These are phyloP conservation scores for Lottia scabra DNA, from an alignment of 2,888 invertebrate genomes.

Conservation along the genomic window DNA sequence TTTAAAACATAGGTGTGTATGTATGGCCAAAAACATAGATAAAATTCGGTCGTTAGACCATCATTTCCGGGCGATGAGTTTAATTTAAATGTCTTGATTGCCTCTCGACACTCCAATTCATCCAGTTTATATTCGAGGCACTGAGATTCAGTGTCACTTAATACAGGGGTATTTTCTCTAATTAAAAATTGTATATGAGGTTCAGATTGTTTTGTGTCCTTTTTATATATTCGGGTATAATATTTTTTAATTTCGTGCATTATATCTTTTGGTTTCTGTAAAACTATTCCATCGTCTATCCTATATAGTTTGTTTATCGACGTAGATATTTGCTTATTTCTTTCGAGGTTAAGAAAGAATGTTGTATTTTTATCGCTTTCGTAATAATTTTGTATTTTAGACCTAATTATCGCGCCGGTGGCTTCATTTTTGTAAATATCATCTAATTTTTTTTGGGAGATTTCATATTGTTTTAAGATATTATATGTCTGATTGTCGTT, in stretches of 20 bases:
- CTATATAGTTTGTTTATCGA: too few relatives aligned
- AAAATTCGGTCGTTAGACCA: background rate
- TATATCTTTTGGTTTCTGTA: background rate
- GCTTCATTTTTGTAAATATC: constrained; percentile 4
- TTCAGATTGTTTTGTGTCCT: background rate
- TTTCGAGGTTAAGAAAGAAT: too few relatives aligned
- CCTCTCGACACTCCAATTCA: background rate
- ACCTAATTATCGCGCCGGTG: constrained; percentile 13
- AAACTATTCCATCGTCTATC: too few relatives aligned
- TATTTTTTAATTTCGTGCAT: background rate
- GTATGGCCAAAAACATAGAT: background rate
- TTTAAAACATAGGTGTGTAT: background rate
- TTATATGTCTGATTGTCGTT: background rate
- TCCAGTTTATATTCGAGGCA: background rate
- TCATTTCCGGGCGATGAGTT: background rate
- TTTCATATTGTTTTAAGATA: background rate
- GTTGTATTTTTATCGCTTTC: too few relatives aligned
- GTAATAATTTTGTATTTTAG: constrained; percentile 9
- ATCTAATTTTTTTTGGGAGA: background rate
- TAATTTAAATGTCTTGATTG: background rate
- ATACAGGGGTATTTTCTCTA: background rate
- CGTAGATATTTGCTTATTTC: constrained; percentile 8
- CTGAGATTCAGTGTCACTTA: background rate
- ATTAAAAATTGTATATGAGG: background rate
- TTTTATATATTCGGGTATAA: background rate